Evolutionary conservation across 1,140 invertebrate genomes (phyloP).

Genomic region (Rhyzopertha dominica): DNA sequence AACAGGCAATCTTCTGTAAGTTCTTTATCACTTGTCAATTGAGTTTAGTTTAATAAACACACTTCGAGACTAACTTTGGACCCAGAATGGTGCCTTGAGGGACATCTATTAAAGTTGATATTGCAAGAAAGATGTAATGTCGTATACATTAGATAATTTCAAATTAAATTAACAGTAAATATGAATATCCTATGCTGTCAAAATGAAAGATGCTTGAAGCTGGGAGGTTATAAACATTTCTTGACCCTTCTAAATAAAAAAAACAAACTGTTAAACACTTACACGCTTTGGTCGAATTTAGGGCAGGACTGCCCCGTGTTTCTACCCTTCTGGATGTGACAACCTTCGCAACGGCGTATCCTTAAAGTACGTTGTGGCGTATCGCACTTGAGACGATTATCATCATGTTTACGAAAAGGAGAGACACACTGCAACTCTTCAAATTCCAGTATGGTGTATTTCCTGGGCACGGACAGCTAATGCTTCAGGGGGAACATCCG

Average conservation of each 20-base stretch:
- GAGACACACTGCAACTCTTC: conserved; percentile 21
- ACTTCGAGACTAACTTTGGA: too few species aligned
- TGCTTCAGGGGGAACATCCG: not conserved
- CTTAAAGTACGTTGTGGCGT: conserved; percentile 22
- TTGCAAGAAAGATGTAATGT: not conserved
- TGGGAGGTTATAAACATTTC: too few species aligned
- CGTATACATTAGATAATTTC: conserved; percentile 9
- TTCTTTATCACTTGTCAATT: too few species aligned
- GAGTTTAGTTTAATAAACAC: too few species aligned
- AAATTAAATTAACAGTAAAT: conserved; percentile 6
- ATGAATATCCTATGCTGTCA: too few species aligned
- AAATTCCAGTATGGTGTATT: conserved; percentile 26
- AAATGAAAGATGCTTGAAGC: too few species aligned
- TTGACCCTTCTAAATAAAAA: conserved; percentile 8
- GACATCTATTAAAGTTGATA: not conserved
- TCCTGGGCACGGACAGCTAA: not conserved
- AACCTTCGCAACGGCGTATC: conserved; percentile 31
- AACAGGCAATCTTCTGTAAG: too few species aligned
- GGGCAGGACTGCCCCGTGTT: conserved; percentile 45
- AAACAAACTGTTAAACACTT: conserved; percentile 19
- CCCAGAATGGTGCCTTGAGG: too few species aligned
- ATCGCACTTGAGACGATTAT: conserved; percentile 4
- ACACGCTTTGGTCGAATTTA: conserved; percentile 42
- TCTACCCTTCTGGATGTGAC: conserved; percentile 35
- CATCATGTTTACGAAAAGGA: conserved; percentile 15